Base-by-base conservation (phyloP, 2,888 invertebrate genomes). In the Frankliniella fusca region DNA sequence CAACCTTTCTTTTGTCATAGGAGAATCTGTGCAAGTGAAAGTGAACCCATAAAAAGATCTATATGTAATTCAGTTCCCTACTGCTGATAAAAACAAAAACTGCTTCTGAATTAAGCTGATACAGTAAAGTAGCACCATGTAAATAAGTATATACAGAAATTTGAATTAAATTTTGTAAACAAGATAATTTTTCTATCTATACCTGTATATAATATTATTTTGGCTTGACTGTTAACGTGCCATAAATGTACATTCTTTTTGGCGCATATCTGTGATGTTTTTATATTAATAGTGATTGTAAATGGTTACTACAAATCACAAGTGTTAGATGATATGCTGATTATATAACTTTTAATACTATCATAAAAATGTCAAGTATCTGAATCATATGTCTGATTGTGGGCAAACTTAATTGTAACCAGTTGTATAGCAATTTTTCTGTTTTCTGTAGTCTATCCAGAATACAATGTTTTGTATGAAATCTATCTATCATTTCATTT, bases 171-270 rank as follows among this genome's bases (percentile, higher is more conserved):
- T 18, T 61, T 20, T 61, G 61, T 18, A 38, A 61, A 11, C 61
- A 61, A 20, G 18, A 18, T 61, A 7, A 61, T 61, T 61, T 61
- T n/a, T 20, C 38, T 38, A 38, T 54, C 54, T 27, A 8, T 12
- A 23, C 27, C n/a, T 76, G 27, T 27, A 76, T 27, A 76, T 76
- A 76, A 8, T 23, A 27, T 27, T 27, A 27, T 27, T 27, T 2
- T 11, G 70, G 70, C 70, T 76, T 27, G 70, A 76, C 70, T 76
- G 70, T 76, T 76, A 23, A 27, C 27, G 70, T 76, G 70, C 70
- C 70, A 76, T 76, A 76, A 76, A 27, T 76, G 70, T 76, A 76
- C 70, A 76, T 76, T 76, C 27, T 27, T 12, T n/a, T n/a, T 23
- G 70, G 70, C 23, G 9, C 27, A 27, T 27, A 76, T 76, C 70